These are phyloP conservation scores for Aphyosemion australe DNA, from an alignment of 2,113 vertebrate genomes.

Conservation along the genomic window DNA sequence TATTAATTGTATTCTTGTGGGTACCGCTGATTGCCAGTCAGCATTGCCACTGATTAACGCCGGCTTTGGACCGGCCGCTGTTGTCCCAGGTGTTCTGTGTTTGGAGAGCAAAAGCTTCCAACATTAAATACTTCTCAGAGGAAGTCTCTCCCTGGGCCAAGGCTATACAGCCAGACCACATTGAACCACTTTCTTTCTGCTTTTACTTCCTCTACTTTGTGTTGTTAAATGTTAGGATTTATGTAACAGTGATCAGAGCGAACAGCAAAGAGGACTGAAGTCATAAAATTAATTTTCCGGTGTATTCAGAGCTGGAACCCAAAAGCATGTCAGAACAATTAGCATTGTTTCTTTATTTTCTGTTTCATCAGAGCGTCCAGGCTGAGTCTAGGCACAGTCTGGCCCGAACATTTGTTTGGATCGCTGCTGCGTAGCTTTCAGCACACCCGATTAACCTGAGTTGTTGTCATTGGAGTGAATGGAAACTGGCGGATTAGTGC, in stretches of 20 bases:
- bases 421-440: slow-evolving; percentile 60
- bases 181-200: slow-evolving; percentile 73
- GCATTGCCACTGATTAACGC: slow-evolving; percentile 78
- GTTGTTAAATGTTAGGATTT: slow-evolving; percentile 71
- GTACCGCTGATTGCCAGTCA: slow-evolving; percentile 72
- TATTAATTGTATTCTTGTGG: slow-evolving; percentile 78
- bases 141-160: slow-evolving; percentile 76
- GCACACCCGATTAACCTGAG: slow-evolving; percentile 66
- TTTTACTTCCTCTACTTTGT: slow-evolving; percentile 68
- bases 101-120: slow-evolving; percentile 77
- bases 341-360: slow-evolving; percentile 48
- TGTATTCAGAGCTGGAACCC: slow-evolving; percentile 41
- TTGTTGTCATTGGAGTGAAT: slow-evolving; percentile 70
- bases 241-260: slow-evolving; percentile 66
- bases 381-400: neutral
- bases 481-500: slow-evolving; percentile 72
- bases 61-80: slow-evolving; percentile 72
- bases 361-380: slow-evolving; percentile 24
- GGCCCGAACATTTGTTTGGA: slow-evolving; percentile 63
- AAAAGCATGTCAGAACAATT: slow-evolving; percentile 52
- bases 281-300: slow-evolving; percentile 47
- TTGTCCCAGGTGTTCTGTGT: slow-evolving; percentile 83
- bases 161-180: slow-evolving; percentile 65
- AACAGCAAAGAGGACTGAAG: slow-evolving; percentile 42
- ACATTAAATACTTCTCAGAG: slow-evolving; percentile 77